Base-by-base conservation (phyloP, 1,140 invertebrate species). In the Heliconius hewitsoni region DNA sequence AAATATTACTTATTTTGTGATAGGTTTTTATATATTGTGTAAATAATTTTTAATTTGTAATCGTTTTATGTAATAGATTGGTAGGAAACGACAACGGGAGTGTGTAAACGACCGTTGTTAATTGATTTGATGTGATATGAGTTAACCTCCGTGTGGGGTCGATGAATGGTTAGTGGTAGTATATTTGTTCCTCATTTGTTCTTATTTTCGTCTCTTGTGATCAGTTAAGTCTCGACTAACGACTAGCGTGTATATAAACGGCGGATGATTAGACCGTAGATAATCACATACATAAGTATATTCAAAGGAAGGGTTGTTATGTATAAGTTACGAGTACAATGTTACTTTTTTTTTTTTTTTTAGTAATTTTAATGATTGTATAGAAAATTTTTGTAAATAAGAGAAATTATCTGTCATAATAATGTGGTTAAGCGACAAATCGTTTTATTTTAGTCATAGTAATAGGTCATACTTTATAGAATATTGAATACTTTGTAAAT, bases 391-490 rank as follows among this genome's bases (percentile, higher is more conserved):
- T 89, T 93, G 93, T 94, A 94, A 89, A 94, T 94, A 94, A 94
- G 93, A 94, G 90, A 83, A 90, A 93, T 89, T 93, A 94, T 92
- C 87, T 94, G 92, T 93, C 91, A 93, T 93, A 92, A 94, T 94
- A 93, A 92, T 90, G 85, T 89, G 86, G 87, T 91, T 93, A 92
- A 92, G 90, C 88, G 90, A 93, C 88, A 94, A 94, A 93, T 93
- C 89, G 91, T 93, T 94, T 91, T 92, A 93, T 92, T 90, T 85
- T 93, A 94, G 93, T 93, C 91, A 94, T 94, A 93, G 90, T 76
- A 70, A 85, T 94, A 94, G 91, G 89, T 86, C 91, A 86, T 92
- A 93, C 82, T 89, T 90, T 92, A 89, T 88, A 89, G 86, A 87
- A 82, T 82, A 90, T 91, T 86, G 88, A 87, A 87, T 89, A 89